Evolutionary conservation across 1,140 invertebrate species (phyloP), one percentile per base, ranked within the genome.

Genomic region (Zophobas atratus): DNA sequence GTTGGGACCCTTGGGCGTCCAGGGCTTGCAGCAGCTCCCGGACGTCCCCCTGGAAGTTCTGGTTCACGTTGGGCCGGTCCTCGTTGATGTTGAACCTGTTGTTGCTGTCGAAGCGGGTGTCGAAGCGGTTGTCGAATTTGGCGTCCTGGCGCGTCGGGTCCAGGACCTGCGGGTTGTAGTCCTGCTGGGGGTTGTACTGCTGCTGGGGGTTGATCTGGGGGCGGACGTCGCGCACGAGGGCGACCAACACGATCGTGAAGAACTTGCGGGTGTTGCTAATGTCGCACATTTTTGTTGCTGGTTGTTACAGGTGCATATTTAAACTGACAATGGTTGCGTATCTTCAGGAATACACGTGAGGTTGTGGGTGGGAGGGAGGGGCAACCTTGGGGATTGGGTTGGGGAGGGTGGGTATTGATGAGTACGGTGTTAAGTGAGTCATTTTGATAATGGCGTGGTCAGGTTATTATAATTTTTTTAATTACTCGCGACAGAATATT

Each of bases 1-100:
- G 91, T 83, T 93, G 90, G 0, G 94, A 92, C 6, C 92, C 91
- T 77, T 93, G 90, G 55, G 92, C 89, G 82, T 95, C 94, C 6
- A 94, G 87, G 74, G 92, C 90, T 5, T 90, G 88, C 35, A 95
- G 84, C n/a, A 94, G 87, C 63, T 83, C 85, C 8, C 81, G 43
- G n/a, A 86, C 79, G 38, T 86, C 84, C 49, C 87, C 43, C 6
- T 57, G 87, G 74, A 92, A 90, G 3, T 90, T 88, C 34, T 95
- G 84, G n/a, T 94, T 87, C 63, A 83, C 84, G 6, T 80, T 49
- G 33, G 86, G 77, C 36, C 85, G 84, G 48, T 87, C 32, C n/a
- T 49, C 6, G 46, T 6, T 70, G 6, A 32, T 49, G 36, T 51
- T 48, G 33, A 35, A 46, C n/a, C 55, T 43, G 39, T 75, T 56